These are phyloP conservation scores for Ypsolopha sequella DNA, from an alignment of 2,888 invertebrate species.

Conservation along the genomic window DNA sequence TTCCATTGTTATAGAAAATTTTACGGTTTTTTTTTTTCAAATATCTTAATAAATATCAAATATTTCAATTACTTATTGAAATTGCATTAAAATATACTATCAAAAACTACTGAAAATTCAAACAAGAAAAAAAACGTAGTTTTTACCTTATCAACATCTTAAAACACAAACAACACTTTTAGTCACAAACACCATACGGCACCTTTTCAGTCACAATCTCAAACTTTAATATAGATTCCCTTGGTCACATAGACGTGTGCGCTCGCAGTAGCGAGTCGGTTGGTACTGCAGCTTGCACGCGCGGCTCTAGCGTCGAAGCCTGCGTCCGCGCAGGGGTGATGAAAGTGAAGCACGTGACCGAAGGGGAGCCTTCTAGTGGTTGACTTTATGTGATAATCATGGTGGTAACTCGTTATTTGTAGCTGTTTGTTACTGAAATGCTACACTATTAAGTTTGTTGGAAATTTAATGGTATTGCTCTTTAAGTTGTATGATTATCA, in stretches of 20 bases:
- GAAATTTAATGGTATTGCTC: no score
- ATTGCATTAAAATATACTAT: neutral
- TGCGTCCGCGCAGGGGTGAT: slow-evolving; percentile 16
- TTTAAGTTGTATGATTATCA: no score
- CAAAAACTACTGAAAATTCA: neutral
- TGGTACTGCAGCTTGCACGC: slow-evolving; percentile 31
- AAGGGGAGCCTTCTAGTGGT: neutral
- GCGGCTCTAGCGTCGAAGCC: slow-evolving; percentile 32
- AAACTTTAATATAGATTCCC: neutral
- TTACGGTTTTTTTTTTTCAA: neutral
- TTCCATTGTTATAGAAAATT: no score
- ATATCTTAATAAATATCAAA: neutral
- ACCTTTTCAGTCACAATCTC: neutral
- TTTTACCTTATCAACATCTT: slow-evolving; percentile 5
- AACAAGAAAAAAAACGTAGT: neutral
- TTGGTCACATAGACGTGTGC: slow-evolving; percentile 24
- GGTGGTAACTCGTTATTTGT: neutral
- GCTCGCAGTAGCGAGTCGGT: slow-evolving; percentile 32
- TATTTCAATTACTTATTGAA: neutral
- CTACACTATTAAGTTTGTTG: no score
- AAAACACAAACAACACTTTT: neutral
- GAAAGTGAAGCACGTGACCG: slow-evolving; percentile 1
- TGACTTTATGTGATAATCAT: neutral
- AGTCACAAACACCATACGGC: neutral
- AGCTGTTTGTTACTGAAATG: neutral